These are phyloP conservation scores for Ormyrus nitidulus DNA, from an alignment of 2,888 invertebrate species.

Conservation along the genomic window DNA sequence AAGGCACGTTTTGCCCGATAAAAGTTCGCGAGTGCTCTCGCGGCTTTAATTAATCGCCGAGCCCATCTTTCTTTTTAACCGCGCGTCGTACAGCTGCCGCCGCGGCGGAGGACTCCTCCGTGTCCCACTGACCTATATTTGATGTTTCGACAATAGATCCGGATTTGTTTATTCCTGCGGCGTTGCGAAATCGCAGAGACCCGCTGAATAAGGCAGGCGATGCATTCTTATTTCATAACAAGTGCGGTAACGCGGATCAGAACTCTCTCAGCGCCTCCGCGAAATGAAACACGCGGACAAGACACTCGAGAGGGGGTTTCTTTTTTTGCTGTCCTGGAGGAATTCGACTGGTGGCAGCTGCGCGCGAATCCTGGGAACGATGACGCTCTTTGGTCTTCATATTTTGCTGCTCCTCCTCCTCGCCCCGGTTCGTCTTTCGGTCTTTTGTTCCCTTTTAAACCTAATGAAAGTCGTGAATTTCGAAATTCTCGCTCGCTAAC, in stretches of 20 bases:
- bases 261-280: no score
- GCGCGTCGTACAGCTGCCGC: no score
- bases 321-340: not conserved
- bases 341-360: slow-evolving; percentile 27
- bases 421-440: not conserved
- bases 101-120: not conserved
- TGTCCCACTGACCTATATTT: not conserved
- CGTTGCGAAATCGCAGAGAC: no score
- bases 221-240: no score
- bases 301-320: no score
- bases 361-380: not conserved
- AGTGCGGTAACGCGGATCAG: no score
- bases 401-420: not conserved
- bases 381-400: not conserved
- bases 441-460: not conserved
- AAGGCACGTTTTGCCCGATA: not conserved
- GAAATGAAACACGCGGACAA: no score
- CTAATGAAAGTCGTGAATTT: not conserved
- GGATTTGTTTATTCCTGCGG: no score
- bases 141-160: no score
- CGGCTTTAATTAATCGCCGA: slow-evolving; percentile 15
- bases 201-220: no score
- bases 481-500: not conserved
- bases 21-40: not conserved
- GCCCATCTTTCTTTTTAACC: not conserved